Conservation (phyloP, 2,797 vertebrate species). For the Sylvilagus floridanus region DNA sequence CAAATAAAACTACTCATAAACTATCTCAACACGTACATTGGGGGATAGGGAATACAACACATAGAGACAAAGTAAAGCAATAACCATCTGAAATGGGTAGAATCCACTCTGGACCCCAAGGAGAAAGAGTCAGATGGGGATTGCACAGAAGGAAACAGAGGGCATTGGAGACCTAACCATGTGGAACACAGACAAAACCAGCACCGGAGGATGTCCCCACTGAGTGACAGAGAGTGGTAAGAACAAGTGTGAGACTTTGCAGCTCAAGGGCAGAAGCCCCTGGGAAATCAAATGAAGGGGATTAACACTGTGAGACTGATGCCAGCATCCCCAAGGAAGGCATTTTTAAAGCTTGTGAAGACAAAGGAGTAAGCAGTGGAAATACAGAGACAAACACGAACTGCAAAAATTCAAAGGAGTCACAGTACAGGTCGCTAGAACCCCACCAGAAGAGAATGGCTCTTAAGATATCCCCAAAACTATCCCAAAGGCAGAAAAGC, state of each 20-base stretch:
- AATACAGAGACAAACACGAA: background rate
- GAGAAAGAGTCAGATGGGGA: background rate
- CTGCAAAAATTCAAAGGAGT: background rate
- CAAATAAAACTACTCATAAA: background rate
- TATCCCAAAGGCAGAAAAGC: background rate
- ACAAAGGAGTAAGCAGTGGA: background rate
- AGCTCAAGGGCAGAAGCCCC: background rate
- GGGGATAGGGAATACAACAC: background rate
- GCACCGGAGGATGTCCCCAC: accelerated
- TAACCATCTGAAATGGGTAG: background rate
- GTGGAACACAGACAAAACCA: background rate
- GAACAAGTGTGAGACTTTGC: background rate
- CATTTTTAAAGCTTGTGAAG: background rate
- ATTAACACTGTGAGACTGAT: background rate
- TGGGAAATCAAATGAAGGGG: background rate
- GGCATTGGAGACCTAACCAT: background rate
- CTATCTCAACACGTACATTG: background rate
- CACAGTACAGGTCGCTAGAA: background rate
- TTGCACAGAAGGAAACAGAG: too few species aligned
- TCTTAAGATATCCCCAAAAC: background rate
- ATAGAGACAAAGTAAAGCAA: background rate
- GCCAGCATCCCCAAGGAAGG: background rate
- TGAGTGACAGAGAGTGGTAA: background rate
- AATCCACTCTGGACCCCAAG: background rate
- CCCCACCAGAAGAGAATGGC: background rate